Conservation (phyloP, 2,797 vertebrate species). For the Anguilla megastoma region DNA sequence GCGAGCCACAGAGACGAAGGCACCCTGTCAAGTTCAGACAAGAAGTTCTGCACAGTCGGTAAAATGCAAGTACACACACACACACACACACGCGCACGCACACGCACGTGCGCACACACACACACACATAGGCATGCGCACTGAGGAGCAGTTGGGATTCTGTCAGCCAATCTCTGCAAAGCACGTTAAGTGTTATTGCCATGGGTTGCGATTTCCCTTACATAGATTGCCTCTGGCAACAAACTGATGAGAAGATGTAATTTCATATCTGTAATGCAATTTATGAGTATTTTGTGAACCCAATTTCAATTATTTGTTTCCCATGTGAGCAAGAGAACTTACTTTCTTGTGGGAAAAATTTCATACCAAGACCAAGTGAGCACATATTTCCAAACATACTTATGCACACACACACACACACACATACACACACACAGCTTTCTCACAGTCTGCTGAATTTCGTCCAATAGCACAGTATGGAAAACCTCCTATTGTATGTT, state of each 20-base stretch:
- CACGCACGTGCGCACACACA: conserved; percentile 4
- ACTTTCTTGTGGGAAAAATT: neutral
- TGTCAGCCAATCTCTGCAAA: neutral
- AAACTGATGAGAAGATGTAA: neutral
- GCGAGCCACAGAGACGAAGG: neutral
- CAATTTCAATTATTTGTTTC: neutral
- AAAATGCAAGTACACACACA: conserved; percentile 24
- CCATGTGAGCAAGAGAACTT: neutral
- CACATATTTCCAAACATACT: conserved; percentile 12
- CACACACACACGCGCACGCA: conserved; percentile 25
- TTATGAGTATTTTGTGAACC: neutral
- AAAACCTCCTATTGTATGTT: neutral
- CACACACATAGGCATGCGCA: neutral
- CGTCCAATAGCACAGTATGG: neutral
- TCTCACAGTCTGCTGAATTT: neutral
- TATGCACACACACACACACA: neutral
- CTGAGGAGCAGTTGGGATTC: neutral
- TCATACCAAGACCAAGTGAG: neutral
- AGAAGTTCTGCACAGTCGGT: neutral
- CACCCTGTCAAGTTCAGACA: conserved; percentile 21
- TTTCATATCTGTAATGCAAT: neutral
- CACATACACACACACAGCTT: neutral
- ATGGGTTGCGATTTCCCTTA: neutral
- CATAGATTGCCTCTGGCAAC: neutral
- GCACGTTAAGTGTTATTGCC: neutral